A percentile compares a stretch with the other conserved stretches of the same genome.
phyloP scores from a whole-genome alignment of 2,888 invertebrate species.

The Ferdinandea cuprea region DNA sequence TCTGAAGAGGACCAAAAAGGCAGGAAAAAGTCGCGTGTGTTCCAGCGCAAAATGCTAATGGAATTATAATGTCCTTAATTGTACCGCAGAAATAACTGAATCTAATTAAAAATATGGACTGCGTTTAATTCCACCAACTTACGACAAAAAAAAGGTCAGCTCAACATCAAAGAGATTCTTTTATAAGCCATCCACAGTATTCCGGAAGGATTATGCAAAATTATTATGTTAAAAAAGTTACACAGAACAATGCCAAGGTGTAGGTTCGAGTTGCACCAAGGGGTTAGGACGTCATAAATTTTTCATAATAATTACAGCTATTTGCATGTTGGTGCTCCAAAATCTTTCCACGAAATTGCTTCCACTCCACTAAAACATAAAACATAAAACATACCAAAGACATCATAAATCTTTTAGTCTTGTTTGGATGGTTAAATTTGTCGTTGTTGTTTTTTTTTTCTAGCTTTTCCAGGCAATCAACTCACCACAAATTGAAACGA shows the following conservation, averaged over 20 bases:
- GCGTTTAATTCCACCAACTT: background rate
- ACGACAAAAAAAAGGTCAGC: background rate
- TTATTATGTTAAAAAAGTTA: too few relatives aligned
- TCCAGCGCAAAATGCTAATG: background rate
- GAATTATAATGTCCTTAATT: constrained; percentile 1
- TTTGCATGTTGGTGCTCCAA: constrained; percentile 1
- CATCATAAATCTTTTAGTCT: constrained; percentile 16
- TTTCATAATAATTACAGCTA: background rate
- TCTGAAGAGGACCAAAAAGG: background rate
- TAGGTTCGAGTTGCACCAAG: too few relatives aligned
- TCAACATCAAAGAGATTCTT: background rate
- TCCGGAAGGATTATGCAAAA: too few relatives aligned
- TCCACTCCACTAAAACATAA: too few relatives aligned
- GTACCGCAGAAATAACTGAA: background rate
- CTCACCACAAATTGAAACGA: constrained; percentile 41
- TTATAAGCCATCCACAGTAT: too few relatives aligned
- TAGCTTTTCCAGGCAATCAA: constrained; percentile 25
- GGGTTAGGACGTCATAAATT: background rate
- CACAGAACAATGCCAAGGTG: too few relatives aligned
- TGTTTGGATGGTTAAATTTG: background rate
- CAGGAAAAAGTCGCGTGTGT: background rate
- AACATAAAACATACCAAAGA: constrained; percentile 18
- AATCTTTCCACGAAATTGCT: constrained; percentile 3
- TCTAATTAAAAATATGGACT: background rate
- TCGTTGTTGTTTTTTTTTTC: background rate